Evolutionary conservation across 1,140 invertebrate genomes (phyloP).

Genomic region (Cotesia typhae): DNA sequence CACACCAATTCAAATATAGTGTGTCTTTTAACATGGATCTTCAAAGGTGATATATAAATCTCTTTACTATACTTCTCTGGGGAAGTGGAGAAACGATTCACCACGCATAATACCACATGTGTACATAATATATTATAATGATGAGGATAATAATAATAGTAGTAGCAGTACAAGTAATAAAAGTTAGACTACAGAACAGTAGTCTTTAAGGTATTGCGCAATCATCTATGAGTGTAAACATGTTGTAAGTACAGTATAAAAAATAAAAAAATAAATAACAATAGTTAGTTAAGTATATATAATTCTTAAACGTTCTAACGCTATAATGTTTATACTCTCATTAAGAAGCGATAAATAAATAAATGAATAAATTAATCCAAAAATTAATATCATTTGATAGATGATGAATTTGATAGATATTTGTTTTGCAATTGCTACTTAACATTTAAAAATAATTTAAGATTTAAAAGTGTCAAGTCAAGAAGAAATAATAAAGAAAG

Average conservation of each 20-base stretch:
- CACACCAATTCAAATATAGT: background rate
- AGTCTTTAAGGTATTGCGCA: no score
- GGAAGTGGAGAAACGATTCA: no score
- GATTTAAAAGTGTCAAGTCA: background rate
- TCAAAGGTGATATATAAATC: background rate
- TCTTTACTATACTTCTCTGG: background rate
- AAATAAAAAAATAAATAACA: background rate
- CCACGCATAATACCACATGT: no score
- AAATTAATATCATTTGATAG: no score
- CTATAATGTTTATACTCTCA: background rate
- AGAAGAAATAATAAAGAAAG: constrained; percentile 1
- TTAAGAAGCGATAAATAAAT: background rate
- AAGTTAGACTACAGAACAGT: no score
- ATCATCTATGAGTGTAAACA: background rate
- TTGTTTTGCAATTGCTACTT: background rate
- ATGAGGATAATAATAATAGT: no score
- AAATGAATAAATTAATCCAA: no score
- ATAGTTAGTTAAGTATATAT: background rate
- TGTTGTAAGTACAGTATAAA: background rate
- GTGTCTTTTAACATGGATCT: no score
- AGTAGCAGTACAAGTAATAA: no score
- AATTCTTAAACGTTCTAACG: background rate
- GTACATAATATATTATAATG: no score
- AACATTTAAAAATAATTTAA: background rate
- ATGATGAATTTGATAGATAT: background rate